Percentiles rank a stretch among this genome's conserved stretches.
These are phyloP conservation scores for Psococerastis gibbosa DNA, from an alignment of 2,888 invertebrate genomes.

Conservation along the genomic window DNA sequence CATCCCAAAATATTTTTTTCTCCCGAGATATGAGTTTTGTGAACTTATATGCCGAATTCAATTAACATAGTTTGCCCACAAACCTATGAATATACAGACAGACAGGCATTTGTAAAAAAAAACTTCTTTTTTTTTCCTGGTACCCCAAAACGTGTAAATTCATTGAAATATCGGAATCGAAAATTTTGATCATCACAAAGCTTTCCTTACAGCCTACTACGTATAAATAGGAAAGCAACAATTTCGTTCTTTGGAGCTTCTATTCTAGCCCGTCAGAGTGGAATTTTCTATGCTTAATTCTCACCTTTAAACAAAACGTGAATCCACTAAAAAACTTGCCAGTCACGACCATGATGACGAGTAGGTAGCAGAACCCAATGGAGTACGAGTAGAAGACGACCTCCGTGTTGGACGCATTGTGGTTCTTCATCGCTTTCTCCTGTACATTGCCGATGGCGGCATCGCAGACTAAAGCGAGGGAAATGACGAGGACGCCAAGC, in stretches of 20 bases:
- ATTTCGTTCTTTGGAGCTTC: too few relatives aligned
- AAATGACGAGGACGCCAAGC: conserved; percentile 52
- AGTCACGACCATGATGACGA: conserved; percentile 46
- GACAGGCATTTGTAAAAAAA: too few relatives aligned
- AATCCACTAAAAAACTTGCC: conserved; percentile 60
- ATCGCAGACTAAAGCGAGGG: conserved; percentile 76
- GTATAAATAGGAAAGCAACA: too few relatives aligned
- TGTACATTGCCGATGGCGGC: conserved; percentile 94
- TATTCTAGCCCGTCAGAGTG: too few relatives aligned
- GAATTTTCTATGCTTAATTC: conserved; percentile 17
- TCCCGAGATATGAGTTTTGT: too few relatives aligned
- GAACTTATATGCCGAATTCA: neutral
- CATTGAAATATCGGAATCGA: too few relatives aligned
- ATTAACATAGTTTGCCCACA: neutral
- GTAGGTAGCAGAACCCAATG: conserved; percentile 66
- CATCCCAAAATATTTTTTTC: too few relatives aligned
- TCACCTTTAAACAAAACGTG: conserved; percentile 55
- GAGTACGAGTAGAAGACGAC: conserved; percentile 84
- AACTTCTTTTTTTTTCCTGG: conserved; percentile 1
- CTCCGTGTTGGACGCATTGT: conserved; percentile 71
- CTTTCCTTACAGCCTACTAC: too few relatives aligned
- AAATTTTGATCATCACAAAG: too few relatives aligned
- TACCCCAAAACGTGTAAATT: too few relatives aligned
- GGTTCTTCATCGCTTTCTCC: conserved; percentile 80
- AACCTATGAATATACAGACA: too few relatives aligned